phyloP scores from a whole-genome alignment of 2,113 vertebrate genomes.

The Phalacrocorax carbo region DNA sequence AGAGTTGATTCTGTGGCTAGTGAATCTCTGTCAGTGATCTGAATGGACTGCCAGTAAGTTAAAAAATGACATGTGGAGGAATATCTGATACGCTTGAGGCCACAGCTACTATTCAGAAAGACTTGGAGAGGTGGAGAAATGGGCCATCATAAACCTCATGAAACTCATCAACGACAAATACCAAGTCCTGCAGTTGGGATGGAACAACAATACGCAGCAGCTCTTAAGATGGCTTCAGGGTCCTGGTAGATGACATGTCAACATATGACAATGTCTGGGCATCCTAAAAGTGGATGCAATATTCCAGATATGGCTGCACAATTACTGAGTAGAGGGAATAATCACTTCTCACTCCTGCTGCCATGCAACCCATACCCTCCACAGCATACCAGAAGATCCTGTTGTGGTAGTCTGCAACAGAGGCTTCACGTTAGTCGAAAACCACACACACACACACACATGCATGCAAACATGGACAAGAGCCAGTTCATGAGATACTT shows the following conservation, averaged over 20 bases:
- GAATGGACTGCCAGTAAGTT: not conserved
- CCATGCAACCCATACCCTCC: not conserved
- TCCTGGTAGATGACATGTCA: not conserved
- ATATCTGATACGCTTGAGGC: not conserved
- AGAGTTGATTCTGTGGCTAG: not conserved
- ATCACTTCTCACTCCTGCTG: not conserved
- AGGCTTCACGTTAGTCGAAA: not conserved
- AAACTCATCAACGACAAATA: not conserved
- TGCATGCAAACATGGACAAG: not conserved
- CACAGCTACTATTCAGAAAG: not conserved
- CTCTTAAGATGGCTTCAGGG: not conserved
- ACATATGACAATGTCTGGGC: not conserved
- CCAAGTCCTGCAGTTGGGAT: not conserved
- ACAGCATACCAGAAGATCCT: not conserved
- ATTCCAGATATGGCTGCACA: not conserved
- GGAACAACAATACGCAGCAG: not conserved
- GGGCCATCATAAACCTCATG: not conserved
- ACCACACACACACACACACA: fast-evolving
- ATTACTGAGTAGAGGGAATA: not conserved
- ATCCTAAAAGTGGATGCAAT: not conserved
- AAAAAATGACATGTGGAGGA: not conserved
- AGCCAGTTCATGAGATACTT: not conserved
- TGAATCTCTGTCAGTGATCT: not conserved
- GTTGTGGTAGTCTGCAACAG: not conserved
- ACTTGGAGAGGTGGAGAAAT: not conserved